Conservation (phyloP, 2,113 vertebrate genomes). For the Marmota flaviventris region DNA sequence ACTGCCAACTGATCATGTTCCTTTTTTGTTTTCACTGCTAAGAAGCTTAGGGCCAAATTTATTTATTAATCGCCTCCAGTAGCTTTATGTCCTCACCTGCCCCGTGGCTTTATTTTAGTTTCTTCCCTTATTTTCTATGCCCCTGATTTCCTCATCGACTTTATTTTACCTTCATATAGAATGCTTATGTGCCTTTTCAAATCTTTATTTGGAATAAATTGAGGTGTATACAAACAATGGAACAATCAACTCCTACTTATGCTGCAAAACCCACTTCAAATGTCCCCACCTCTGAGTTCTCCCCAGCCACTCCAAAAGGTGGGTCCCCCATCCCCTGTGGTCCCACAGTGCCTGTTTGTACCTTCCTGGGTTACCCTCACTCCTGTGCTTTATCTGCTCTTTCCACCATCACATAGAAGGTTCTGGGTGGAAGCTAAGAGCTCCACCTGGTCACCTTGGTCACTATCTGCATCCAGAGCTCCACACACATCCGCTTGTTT, state of each 20-base stretch:
- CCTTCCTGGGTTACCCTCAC: background rate
- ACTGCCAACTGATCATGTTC: background rate
- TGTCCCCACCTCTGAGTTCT: background rate
- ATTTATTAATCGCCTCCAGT: background rate
- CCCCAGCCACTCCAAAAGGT: background rate
- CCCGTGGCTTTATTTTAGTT: background rate
- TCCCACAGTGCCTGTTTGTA: background rate
- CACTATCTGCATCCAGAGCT: background rate
- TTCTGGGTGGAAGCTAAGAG: background rate
- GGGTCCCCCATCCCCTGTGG: background rate
- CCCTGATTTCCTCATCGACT: background rate
- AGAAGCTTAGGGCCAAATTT: background rate
- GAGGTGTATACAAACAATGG: background rate
- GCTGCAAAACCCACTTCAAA: background rate
- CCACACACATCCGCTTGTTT: background rate
- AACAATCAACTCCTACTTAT: background rate
- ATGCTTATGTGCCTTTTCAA: background rate
- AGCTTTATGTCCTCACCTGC: background rate
- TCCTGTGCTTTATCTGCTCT: background rate
- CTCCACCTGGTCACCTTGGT: background rate
- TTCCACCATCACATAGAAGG: background rate
- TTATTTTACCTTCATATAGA: constrained; percentile 23
- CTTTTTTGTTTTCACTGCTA: background rate
- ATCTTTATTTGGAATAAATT: constrained; percentile 22
- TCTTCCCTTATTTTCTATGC: constrained; percentile 26